Conservation (phyloP, 2,113 vertebrate genomes). For the Octodon degus region DNA sequence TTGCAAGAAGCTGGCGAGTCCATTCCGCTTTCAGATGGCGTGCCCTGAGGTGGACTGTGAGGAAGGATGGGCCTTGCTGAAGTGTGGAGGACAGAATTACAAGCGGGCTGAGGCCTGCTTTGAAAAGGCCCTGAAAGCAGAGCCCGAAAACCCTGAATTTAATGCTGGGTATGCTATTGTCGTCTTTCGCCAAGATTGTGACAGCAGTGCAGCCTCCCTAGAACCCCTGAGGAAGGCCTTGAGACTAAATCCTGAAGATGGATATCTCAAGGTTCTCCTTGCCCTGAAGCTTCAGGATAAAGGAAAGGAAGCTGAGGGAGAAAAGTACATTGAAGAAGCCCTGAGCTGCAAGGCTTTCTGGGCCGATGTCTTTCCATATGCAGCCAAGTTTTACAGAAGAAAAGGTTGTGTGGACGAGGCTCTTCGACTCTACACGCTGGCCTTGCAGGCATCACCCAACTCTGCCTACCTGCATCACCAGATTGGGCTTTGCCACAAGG, state of each 20-base stretch:
- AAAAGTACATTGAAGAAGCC: constrained; percentile 82
- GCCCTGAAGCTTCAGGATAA: constrained; percentile 84
- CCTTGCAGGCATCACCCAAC: constrained; percentile 77
- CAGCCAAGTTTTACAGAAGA: constrained; percentile 87
- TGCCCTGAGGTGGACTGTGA: constrained; percentile 85
- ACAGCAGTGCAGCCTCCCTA: constrained; percentile 6
- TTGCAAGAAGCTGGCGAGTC: constrained; percentile 60
- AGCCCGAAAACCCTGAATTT: constrained; percentile 86
- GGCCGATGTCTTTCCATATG: constrained; percentile 83
- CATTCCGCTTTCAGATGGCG: constrained; percentile 53
- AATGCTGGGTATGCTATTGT: constrained; percentile 85
- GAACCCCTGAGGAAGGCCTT: constrained; percentile 79
- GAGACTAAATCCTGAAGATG: constrained; percentile 82
- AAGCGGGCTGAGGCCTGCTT: constrained; percentile 84
- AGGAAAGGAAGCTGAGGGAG: constrained; percentile 62
- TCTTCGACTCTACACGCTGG: constrained; percentile 71
- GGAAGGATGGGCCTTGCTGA: constrained; percentile 89
- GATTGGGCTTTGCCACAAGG: constrained; percentile 84
- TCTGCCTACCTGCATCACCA: constrained; percentile 85
- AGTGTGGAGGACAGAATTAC: constrained; percentile 83
- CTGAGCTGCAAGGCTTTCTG: constrained; percentile 78
- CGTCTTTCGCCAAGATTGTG: constrained; percentile 14
- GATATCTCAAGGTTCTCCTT: constrained; percentile 78
- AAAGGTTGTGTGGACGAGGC: constrained; percentile 74
- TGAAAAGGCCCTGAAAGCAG: constrained; percentile 84